A percentile compares a stretch with the other conserved stretches of the same genome.
These are phyloP conservation scores for Dyspetes luteomarginatus DNA, from an alignment of 2,888 invertebrate species.

Conservation along the genomic window DNA sequence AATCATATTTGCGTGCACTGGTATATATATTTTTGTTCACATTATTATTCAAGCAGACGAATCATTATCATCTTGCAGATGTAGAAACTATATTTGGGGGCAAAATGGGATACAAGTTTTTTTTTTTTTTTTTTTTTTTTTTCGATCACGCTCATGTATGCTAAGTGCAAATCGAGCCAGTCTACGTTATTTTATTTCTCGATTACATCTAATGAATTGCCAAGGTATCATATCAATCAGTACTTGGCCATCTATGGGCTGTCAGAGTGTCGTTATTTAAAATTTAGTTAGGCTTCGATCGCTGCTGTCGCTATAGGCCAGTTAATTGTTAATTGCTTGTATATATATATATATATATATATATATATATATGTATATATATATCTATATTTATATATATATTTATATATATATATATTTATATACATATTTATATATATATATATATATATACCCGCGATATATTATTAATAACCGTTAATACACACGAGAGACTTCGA, in stretches of 20 bases:
- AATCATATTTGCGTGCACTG: neutral
- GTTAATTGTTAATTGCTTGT: too few species aligned
- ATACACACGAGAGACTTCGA: slow-evolving; percentile 22
- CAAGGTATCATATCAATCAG: slow-evolving; percentile 47
- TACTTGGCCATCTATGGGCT: slow-evolving; percentile 44
- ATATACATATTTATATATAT: slow-evolving; percentile 16
- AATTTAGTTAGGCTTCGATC: slow-evolving; percentile 54
- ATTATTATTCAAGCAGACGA: slow-evolving; percentile 16
- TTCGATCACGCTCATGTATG: slow-evolving; percentile 36
- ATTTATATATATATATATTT: neutral
- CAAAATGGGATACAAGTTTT: neutral
- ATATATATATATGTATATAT: slow-evolving; percentile 12
- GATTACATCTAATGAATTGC: slow-evolving; percentile 42
- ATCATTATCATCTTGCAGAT: slow-evolving; percentile 11
- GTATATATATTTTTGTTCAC: neutral
- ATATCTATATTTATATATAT: slow-evolving; percentile 26
- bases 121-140: neutral
- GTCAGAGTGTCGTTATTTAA: slow-evolving; percentile 46
- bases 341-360: neutral
- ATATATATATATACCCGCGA: slow-evolving; percentile 12
- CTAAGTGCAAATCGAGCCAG: slow-evolving; percentile 48
- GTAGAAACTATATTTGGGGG: neutral
- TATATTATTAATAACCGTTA: neutral
- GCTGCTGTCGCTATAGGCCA: slow-evolving; percentile 54
- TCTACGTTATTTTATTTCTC: slow-evolving; percentile 26